These are phyloP conservation scores for Lanius ludovicianus DNA, from an alignment of 2,113 vertebrate species.

Conservation along the genomic window DNA sequence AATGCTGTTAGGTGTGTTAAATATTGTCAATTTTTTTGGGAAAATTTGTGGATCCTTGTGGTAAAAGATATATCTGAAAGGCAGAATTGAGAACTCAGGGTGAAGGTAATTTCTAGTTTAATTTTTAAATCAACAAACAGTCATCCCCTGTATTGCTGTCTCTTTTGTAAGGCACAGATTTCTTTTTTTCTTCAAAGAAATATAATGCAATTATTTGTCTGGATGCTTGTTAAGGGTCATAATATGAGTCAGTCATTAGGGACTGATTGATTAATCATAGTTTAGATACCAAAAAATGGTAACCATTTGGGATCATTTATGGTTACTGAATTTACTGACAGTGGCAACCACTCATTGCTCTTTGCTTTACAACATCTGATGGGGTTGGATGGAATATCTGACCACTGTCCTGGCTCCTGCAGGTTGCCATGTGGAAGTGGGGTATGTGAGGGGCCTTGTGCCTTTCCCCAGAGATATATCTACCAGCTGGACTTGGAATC, in stretches of 20 bases:
- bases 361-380: not conserved
- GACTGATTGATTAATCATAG: not conserved
- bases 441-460: not conserved
- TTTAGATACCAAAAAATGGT: not conserved
- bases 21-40: not conserved
- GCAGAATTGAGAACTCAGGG: not conserved
- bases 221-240: not conserved
- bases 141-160: not conserved
- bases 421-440: not conserved
- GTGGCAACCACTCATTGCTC: not conserved
- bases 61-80: not conserved
- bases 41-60: not conserved
- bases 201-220: not conserved
- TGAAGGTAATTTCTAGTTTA: not conserved
- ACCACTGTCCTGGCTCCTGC: not conserved
- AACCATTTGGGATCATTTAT: not conserved
- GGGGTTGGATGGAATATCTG: fast-evolving
- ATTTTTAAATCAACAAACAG: not conserved
- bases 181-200: not conserved
- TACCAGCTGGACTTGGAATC: not conserved
- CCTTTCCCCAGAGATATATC: not conserved
- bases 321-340: not conserved
- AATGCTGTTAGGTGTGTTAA: not conserved
- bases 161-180: fast-evolving
- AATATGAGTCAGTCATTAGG: not conserved